Conservation (phyloP, 2,797 vertebrate genomes). For the Harpagifer antarcticus region DNA sequence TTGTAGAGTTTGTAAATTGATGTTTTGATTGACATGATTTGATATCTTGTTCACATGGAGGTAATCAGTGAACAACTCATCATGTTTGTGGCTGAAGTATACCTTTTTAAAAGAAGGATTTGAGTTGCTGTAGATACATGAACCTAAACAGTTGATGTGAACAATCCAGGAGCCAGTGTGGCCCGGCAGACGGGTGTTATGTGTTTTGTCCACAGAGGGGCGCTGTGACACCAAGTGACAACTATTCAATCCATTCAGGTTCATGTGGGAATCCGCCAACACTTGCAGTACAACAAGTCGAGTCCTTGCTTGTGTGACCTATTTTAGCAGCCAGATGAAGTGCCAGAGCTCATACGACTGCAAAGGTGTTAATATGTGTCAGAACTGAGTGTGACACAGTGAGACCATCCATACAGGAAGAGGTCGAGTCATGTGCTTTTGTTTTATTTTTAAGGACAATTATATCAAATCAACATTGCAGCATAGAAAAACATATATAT, state of each 20-base stretch:
- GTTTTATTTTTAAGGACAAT: no score
- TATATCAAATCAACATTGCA: no score
- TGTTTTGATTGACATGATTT: no score
- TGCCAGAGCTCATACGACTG: no score
- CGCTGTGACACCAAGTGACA: slow-evolving; percentile 20
- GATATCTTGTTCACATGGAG: no score
- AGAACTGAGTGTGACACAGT: neutral
- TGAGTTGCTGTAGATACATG: neutral
- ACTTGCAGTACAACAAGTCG: neutral
- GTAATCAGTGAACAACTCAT: no score
- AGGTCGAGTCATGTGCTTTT: no score
- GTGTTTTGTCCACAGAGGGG: slow-evolving; percentile 15
- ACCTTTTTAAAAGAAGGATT: neutral
- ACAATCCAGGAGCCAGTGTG: neutral
- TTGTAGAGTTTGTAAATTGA: no score
- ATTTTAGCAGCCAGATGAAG: neutral
- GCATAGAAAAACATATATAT: no score
- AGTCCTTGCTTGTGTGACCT: neutral
- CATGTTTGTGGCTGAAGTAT: no score
- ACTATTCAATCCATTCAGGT: neutral
- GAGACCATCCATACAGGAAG: neutral
- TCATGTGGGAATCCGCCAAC: neutral
- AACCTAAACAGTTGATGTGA: neutral
- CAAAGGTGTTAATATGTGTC: neutral
- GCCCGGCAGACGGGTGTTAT: neutral